Conservation (phyloP, 2,113 vertebrate species). For the Sorex araneus region DNA sequence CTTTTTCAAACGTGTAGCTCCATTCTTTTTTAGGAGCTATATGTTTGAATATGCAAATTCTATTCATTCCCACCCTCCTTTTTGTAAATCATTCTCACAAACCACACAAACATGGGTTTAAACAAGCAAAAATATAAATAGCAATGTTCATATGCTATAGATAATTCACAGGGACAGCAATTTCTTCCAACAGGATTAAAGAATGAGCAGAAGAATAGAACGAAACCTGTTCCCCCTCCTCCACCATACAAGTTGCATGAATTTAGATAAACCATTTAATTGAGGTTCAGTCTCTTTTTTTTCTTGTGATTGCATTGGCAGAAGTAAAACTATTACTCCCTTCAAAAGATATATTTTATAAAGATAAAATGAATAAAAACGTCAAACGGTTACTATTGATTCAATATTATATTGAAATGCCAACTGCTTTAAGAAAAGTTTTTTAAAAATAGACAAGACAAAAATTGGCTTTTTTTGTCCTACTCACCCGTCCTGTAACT, state of each 20-base stretch:
- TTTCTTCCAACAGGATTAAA: neutral
- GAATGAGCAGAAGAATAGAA: neutral
- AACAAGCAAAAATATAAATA: slow-evolving; percentile 5
- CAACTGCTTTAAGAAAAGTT: neutral
- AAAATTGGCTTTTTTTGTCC: slow-evolving; percentile 21
- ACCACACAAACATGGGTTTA: neutral
- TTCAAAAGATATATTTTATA: slow-evolving; percentile 12
- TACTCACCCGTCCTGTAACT: neutral
- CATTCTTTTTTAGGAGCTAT: neutral
- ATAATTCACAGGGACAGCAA: neutral
- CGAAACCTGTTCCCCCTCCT: neutral
- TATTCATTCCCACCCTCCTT: neutral
- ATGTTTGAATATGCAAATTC: neutral
- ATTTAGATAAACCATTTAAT: slow-evolving; percentile 15
- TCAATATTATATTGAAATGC: slow-evolving; percentile 10
- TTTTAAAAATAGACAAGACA: neutral
- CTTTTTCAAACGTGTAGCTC: neutral
- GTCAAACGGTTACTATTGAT: neutral
- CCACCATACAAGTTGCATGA: neutral
- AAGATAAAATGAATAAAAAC: neutral
- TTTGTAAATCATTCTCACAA: neutral
- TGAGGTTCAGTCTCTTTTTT: neutral
- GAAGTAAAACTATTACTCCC: neutral
- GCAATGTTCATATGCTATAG: neutral
- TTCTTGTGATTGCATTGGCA: neutral